These are phyloP conservation scores for Podarcis siculus DNA, from an alignment of 2,797 vertebrate genomes.

Conservation along the genomic window DNA sequence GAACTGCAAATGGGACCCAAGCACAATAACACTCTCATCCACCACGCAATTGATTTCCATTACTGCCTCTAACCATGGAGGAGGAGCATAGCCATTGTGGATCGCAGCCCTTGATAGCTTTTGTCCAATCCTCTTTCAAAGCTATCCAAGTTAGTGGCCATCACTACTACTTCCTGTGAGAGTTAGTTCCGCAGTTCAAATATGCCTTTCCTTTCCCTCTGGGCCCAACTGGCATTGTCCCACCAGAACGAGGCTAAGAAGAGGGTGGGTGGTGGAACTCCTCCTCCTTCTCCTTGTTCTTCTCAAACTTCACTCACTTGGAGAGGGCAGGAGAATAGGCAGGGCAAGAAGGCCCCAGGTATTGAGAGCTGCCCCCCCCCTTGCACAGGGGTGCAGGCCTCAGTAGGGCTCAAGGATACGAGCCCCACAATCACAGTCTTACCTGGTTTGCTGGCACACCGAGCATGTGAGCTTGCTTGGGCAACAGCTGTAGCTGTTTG, in stretches of 20 bases:
- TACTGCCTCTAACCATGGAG: too few relatives aligned
- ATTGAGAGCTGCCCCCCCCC: not conserved
- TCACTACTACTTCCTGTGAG: too few relatives aligned
- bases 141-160: too few relatives aligned
- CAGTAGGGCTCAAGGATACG: too few relatives aligned
- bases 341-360: not conserved
- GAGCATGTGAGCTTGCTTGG: conserved; percentile 55
- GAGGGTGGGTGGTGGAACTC: too few relatives aligned
- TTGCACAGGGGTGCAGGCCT: not conserved
- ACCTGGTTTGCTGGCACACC: conserved; percentile 73
- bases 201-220: not conserved
- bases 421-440: not conserved
- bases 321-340: not conserved
- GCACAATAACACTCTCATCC: too few relatives aligned
- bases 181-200: too few relatives aligned
- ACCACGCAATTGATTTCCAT: too few relatives aligned
- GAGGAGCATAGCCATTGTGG: too few relatives aligned
- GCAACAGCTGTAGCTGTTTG: conserved; percentile 68
- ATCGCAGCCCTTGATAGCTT: too few relatives aligned
- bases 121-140: too few relatives aligned
- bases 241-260: not conserved
- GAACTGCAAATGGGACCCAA: too few relatives aligned
- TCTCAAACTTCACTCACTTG: not conserved
- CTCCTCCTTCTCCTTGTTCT: not conserved
- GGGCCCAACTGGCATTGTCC: not conserved